Evolutionary conservation across 2,888 invertebrate genomes (phyloP).

Genomic region (Morpho deidamia): DNA sequence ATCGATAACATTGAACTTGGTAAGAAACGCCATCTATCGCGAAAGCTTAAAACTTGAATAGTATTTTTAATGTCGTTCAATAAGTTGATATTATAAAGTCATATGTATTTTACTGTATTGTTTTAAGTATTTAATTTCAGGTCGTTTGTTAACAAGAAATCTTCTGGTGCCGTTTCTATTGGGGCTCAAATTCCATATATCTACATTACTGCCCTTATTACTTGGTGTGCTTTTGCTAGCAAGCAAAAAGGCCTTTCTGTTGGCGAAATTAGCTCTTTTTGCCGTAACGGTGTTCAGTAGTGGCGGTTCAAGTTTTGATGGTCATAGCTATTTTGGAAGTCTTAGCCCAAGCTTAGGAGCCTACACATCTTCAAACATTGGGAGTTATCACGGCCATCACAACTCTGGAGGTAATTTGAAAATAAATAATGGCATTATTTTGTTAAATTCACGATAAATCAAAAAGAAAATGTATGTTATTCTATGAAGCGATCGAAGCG

Average conservation of each 20-base stretch:
- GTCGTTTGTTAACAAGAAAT: conserved; percentile 83
- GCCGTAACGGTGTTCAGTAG: conserved; percentile 83
- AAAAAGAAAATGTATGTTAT: too few species aligned
- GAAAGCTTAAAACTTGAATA: conserved; percentile 20
- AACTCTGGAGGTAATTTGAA: conserved; percentile 45
- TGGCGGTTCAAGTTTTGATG: conserved; percentile 63
- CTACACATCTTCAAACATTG: conserved; percentile 44
- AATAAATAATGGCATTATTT: too few species aligned
- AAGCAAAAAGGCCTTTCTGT: conserved; percentile 86
- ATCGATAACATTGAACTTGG: conserved; percentile 45
- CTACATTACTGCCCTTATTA: conserved; percentile 84
- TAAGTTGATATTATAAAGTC: neutral
- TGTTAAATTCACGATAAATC: conserved; percentile 19
- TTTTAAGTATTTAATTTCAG: conserved; percentile 74
- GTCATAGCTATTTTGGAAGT: conserved; percentile 42
- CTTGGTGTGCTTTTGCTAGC: conserved; percentile 84
- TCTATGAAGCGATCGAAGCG: too few species aligned
- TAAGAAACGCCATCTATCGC: conserved; percentile 39
- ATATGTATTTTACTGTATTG: too few species aligned
- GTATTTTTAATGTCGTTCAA: neutral
- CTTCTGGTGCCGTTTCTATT: conserved; percentile 87
- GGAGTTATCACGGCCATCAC: conserved; percentile 50
- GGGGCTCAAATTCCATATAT: conserved; percentile 88
- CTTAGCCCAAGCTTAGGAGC: conserved; percentile 42
- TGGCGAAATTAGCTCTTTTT: conserved; percentile 86